phyloP scores from a whole-genome alignment of 1,140 invertebrate species.

The Conus betulinus region DNA sequence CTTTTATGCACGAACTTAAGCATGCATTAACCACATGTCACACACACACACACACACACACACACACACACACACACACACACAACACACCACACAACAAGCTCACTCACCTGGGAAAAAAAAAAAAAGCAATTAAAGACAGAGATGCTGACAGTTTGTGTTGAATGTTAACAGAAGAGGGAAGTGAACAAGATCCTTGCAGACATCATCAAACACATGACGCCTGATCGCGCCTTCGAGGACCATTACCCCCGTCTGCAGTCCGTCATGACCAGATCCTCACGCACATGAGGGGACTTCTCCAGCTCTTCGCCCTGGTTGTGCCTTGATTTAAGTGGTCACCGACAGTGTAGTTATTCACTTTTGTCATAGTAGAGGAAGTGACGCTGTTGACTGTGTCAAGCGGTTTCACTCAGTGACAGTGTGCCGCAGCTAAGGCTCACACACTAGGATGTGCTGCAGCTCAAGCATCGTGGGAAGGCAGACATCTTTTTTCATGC shows the following conservation, averaged over 20 bases:
- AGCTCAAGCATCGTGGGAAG: no score
- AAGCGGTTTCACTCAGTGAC: not conserved
- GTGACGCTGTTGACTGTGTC: not conserved
- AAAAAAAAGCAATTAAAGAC: no score
- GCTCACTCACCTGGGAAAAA: no score
- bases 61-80: no score
- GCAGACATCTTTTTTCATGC: no score
- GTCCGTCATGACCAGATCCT: slow-evolving; percentile 85
- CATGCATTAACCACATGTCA: no score
- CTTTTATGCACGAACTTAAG: no score
- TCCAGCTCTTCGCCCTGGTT: slow-evolving; percentile 88
- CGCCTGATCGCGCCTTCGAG: slow-evolving; percentile 83
- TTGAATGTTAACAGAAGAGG: slow-evolving; percentile 78
- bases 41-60: no score
- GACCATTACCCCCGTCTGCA: slow-evolving; percentile 87
- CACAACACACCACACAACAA: no score
- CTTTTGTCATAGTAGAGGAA: not conserved
- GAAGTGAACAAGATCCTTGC: slow-evolving; percentile 90
- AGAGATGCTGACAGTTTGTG: no score
- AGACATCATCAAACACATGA: slow-evolving; percentile 89
- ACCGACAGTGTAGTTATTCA: not conserved
- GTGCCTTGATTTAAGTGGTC: slow-evolving; percentile 4
- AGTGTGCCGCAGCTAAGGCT: no score
- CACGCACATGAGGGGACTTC: slow-evolving; percentile 83
- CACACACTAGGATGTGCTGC: no score